Conservation (phyloP, 1,140 invertebrate genomes). For the Gryllus bimaculatus region DNA sequence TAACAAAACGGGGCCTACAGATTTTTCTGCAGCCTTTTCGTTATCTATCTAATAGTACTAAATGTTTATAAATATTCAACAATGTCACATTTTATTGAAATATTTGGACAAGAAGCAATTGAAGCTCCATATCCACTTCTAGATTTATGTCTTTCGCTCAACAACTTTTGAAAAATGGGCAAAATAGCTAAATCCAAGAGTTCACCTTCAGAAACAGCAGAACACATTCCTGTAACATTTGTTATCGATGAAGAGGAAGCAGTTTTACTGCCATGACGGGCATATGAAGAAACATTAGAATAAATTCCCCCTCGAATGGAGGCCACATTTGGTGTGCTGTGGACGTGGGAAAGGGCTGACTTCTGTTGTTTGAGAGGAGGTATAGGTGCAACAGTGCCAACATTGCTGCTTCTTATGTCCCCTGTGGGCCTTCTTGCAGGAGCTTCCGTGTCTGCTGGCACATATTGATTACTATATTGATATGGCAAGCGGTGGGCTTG, state of each 20-base stretch:
- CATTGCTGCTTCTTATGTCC: neutral
- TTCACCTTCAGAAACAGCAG: constrained; percentile 73
- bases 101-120: constrained; percentile 83
- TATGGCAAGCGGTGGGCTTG: constrained; percentile 2
- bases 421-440: neutral
- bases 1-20: neutral
- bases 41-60: neutral
- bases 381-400: neutral
- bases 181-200: constrained; percentile 71
- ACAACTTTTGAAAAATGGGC: constrained; percentile 81
- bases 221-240: constrained; percentile 49
- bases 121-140: constrained; percentile 52
- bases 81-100: constrained; percentile 91
- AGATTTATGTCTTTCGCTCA: constrained; percentile 68
- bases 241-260: constrained; percentile 27
- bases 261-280: constrained; percentile 12
- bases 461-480: constrained; percentile 8
- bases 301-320: constrained; percentile 33
- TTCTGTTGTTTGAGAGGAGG: constrained; percentile 34
- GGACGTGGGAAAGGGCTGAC: constrained; percentile 39
- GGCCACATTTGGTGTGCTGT: constrained; percentile 50
- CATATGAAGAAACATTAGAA: constrained; percentile 27
- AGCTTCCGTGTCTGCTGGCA: neutral
- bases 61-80: constrained; percentile 73
- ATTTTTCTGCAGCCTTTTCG: neutral